phyloP scores from a whole-genome alignment of 92 coral and sea anemone genomes.

The Zoanthus solanderi region DNA sequence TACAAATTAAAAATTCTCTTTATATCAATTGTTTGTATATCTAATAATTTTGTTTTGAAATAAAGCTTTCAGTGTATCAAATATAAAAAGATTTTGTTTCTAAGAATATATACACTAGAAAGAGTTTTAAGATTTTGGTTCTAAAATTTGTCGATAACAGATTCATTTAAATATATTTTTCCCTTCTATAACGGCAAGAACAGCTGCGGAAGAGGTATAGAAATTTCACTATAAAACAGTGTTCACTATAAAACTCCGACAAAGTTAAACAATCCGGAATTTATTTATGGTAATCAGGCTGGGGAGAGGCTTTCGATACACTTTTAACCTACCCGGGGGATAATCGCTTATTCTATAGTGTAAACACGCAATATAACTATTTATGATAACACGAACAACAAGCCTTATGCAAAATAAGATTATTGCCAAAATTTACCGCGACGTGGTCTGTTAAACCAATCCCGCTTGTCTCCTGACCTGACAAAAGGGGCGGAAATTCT shows the following conservation, averaged over 20 bases:
- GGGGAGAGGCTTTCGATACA: slow-evolving; percentile 35
- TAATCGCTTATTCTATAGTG: slow-evolving; percentile 34
- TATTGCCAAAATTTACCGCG: slow-evolving; percentile 30
- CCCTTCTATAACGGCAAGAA: neutral
- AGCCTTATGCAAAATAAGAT: neutral
- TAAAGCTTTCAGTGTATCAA: slow-evolving; percentile 8
- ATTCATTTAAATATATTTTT: neutral
- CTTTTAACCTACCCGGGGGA: slow-evolving; percentile 45
- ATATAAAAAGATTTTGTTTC: slow-evolving; percentile 15
- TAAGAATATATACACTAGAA: neutral
- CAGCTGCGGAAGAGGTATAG: neutral
- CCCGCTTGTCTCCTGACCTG: slow-evolving; percentile 8
- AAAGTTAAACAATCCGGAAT: slow-evolving; percentile 40
- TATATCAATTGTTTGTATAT: neutral
- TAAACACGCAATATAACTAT: slow-evolving; percentile 19
- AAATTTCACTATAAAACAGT: neutral
- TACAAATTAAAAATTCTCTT: slow-evolving; percentile 10
- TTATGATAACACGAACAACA: neutral
- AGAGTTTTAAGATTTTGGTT: neutral
- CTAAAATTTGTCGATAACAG: neutral
- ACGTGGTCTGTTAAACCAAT: slow-evolving; percentile 17
- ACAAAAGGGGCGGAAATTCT: slow-evolving; percentile 54
- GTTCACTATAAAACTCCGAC: slow-evolving; percentile 5
- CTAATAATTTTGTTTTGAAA: slow-evolving; percentile 26
- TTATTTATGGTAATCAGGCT: slow-evolving; percentile 40